Percentiles rank a stretch among this genome's conserved stretches.
Evolutionary conservation across 2,888 invertebrate genomes (phyloP).

Genomic region (Parnassius mnemosyne): DNA sequence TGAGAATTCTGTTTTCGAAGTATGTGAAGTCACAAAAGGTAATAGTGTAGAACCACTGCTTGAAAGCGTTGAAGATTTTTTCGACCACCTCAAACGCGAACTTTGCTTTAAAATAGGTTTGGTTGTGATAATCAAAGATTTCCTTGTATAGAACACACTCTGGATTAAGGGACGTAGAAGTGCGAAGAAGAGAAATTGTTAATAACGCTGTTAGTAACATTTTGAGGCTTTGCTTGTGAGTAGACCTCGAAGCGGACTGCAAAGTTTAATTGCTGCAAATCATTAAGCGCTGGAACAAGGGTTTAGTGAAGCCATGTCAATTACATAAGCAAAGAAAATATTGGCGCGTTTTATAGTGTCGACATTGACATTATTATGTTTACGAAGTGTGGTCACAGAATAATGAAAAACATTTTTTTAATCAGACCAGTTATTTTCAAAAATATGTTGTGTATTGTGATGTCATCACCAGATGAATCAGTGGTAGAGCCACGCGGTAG

Average conservation of each 20-base stretch:
- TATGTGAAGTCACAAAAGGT: constrained; percentile 73
- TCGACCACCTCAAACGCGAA: constrained; percentile 61
- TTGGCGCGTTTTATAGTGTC: constrained; percentile 57
- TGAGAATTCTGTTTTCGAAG: constrained; percentile 69
- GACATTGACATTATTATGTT: constrained; percentile 37
- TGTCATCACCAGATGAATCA: no score
- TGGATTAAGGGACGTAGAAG: constrained; percentile 35
- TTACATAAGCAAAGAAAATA: constrained; percentile 65
- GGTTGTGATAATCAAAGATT: constrained; percentile 54
- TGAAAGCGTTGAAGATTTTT: constrained; percentile 64
- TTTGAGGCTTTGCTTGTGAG: constrained; percentile 36
- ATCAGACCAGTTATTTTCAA: constrained; percentile 48
- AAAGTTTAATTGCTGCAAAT: constrained; percentile 47
- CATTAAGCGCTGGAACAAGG: constrained; percentile 58
- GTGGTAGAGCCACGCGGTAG: no score
- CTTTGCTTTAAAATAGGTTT: constrained; percentile 50
- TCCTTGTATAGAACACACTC: constrained; percentile 47
- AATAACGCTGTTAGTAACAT: constrained; percentile 43
- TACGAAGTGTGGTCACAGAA: constrained; percentile 15
- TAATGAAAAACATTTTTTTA: constrained; percentile 17
- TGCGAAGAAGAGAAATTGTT: constrained; percentile 38
- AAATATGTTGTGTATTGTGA: no score
- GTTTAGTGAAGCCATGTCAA: constrained; percentile 66
- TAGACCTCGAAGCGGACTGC: constrained; percentile 43
- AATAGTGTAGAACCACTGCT: constrained; percentile 69